Evolutionary conservation across 2,888 invertebrate genomes (phyloP), one percentile per base, ranked within the genome.

Genomic region (Enchytraeus crypticus): DNA sequence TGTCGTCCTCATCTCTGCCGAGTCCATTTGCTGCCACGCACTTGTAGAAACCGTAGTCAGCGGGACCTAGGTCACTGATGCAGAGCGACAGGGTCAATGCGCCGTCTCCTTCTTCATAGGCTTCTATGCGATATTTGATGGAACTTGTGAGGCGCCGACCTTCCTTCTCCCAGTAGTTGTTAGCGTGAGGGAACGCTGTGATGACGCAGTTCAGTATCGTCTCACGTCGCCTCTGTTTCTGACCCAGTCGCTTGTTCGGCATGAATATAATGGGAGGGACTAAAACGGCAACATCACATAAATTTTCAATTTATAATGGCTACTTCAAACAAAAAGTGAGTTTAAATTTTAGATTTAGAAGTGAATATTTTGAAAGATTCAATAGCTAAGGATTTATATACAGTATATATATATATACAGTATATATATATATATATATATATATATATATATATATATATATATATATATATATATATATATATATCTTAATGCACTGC

Each of bases 161-260:
- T 33, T 60, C 61, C 45, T 61, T 63, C 57, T 66, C 66, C 77
- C 77, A 77, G 26, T 71, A 70, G 59, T 70, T 74, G 45, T 51
- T 29, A 18, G 63, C 60, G 38, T 72, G 72, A 0, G 77, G 77
- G 55, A 70, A 70, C 1, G 73, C 74, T 18, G 72, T 70, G 32
- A 75, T 70, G 23, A 68, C 58, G 60, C 76, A 76, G 59, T 75
- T 73, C 26, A 76, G 65, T n/a, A 76, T 74, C 0, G 76, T 76
- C 46, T 72, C 70, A 57, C 69, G 70, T 27, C 60, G 53, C 5
- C 73, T 73, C 26, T 63, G 45, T n/a, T 57, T 27, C 57, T 76
- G 76, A 18, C 73, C 71, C 33, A 76, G 69, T 60, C 71, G 65
- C 57, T 65, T 68, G n/a, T 68, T 71, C 14, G 70, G 71, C 43